phyloP scores from a whole-genome alignment of 2,888 invertebrate species.

The Euzophera pinguis region DNA sequence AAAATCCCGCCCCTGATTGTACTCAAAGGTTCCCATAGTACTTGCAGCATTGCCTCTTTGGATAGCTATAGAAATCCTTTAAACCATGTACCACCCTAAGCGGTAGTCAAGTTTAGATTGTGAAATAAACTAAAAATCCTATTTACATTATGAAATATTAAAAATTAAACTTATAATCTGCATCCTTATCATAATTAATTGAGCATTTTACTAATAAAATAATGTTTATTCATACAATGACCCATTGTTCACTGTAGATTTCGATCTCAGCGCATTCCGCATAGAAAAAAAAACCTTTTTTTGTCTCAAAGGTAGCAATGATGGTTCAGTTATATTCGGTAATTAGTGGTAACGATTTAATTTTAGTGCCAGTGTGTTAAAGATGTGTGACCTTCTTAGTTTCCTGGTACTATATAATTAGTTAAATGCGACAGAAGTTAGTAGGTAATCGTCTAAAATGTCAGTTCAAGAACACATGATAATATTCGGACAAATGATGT shows the following conservation, averaged over 20 bases:
- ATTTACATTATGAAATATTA: too few species aligned
- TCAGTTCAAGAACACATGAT: neutral
- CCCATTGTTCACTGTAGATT: slow-evolving; percentile 12
- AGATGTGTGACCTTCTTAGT: slow-evolving; percentile 19
- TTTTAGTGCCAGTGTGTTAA: slow-evolving; percentile 16
- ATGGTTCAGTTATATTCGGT: slow-evolving; percentile 9
- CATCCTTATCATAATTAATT: slow-evolving; percentile 8
- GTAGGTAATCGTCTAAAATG: neutral
- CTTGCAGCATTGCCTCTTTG: too few species aligned
- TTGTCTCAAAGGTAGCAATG: slow-evolving; percentile 6
- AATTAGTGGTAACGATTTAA: slow-evolving; percentile 14
- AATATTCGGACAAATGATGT: neutral
- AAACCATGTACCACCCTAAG: too few species aligned
- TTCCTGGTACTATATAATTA: slow-evolving; percentile 21
- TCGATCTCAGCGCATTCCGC: slow-evolving; percentile 5
- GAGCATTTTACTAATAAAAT: neutral
- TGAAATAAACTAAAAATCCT: too few species aligned
- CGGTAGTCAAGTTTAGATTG: too few species aligned
- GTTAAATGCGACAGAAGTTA: slow-evolving; percentile 11
- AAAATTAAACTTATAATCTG: neutral
- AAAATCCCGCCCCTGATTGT: too few species aligned
- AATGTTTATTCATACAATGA: slow-evolving; percentile 4
- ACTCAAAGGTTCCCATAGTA: too few species aligned
- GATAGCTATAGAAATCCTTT: too few species aligned
- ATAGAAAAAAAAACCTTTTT: slow-evolving; percentile 7